Base-by-base conservation (phyloP, 2,113 vertebrate genomes). In the Eretmochelys imbricata region DNA sequence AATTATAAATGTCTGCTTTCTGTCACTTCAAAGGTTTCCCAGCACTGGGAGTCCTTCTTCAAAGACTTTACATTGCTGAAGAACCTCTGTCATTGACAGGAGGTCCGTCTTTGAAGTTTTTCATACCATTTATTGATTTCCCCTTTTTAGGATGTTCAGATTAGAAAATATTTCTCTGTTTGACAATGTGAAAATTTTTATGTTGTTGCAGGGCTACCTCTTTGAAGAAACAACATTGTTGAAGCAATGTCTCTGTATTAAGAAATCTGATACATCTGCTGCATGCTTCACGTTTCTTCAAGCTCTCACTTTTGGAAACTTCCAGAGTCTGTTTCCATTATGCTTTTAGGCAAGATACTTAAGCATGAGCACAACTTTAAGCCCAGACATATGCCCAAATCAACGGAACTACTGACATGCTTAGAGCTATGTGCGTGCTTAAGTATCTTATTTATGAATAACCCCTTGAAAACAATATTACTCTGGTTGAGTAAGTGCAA, bases 1-100 rank as follows among this genome's bases (percentile, higher is more conserved):
- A 99, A 99, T 99, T 98, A 99, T 98, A 98, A 98, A 98, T 98
- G 98, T 98, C 98, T 98, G 98, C 98, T 98, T 98, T 98, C 98
- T 98, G 98, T 98, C 98, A 98, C 98, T 98, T 99, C 98, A 99
- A 99, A 99, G 98, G 80, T 97, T 98, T 98, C 97, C 97, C 97
- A 98, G 98, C 98, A 92, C 98, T 98, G 98, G 98, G 98, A 98
- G 98, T 98, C 98, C 98, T 98, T 97, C 98, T 99, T 99, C 98
- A 99, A 99, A 99, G 98, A 98, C 97, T 98, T 98, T 94, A 96
- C 98, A 97, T 97, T 2, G 93, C 98, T 97, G 97, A 98, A 98
- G 97, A 98, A 98, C 98, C 97, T 98, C 98, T 98, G 98, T 98
- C 98, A 98, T 98, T 98, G 98, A 98, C 98, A 98, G 98, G 98